Conservation (phyloP, 2,113 vertebrate species). For the Aegotheles bennettii region DNA sequence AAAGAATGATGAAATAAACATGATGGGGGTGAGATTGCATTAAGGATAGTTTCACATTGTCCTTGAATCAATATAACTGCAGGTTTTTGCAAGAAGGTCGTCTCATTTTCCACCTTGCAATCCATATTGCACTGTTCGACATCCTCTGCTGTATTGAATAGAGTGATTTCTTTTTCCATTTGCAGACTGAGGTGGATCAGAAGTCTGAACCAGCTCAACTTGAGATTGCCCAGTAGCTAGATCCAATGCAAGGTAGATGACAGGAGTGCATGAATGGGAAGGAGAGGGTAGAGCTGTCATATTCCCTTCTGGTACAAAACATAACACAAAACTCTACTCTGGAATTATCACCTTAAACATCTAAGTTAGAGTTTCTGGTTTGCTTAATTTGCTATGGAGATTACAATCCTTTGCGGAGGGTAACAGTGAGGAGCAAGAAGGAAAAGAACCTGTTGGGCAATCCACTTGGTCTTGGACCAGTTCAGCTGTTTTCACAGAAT, state of each 20-base stretch:
- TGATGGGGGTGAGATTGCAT: neutral
- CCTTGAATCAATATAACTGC: neutral
- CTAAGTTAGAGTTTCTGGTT: neutral
- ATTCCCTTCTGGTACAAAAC: neutral
- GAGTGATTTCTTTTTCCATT: neutral
- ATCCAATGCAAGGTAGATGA: neutral
- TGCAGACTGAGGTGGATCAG: neutral
- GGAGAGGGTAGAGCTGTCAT: neutral
- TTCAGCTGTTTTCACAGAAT: neutral
- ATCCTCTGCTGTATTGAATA: neutral
- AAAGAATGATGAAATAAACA: neutral
- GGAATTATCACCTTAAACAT: neutral
- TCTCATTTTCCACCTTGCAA: neutral
- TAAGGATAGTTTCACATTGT: neutral
- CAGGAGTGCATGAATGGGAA: neutral
- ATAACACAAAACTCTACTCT: neutral
- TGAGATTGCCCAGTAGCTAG: neutral
- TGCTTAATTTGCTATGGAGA: neutral
- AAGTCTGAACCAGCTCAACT: neutral
- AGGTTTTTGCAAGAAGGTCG: neutral
- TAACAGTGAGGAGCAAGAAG: neutral
- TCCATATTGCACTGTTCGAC: neutral
- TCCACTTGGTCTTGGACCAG: fast-evolving
- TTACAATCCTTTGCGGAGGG: neutral
- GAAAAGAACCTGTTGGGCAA: neutral